Percentiles rank a stretch among this genome's conserved stretches.
These are phyloP conservation scores for Microcebus ravelobensis DNA, from an alignment of 2,113 vertebrate species.

Conservation along the genomic window DNA sequence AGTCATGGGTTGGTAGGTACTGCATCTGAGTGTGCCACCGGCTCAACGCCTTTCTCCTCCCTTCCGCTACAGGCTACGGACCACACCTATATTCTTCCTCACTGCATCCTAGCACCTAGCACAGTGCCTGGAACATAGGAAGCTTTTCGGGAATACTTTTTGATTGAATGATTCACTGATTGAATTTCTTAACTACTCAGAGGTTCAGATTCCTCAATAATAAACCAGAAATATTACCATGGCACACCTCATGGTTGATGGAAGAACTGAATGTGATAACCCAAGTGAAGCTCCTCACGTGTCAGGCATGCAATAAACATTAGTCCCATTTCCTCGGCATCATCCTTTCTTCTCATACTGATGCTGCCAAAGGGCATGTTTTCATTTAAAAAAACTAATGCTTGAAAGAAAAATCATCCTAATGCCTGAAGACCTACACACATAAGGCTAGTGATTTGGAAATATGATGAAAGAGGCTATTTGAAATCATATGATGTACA, in stretches of 20 bases:
- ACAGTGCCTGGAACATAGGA: background rate
- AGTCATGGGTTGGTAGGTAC: no score
- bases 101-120: background rate
- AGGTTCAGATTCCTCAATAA: background rate
- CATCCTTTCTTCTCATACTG: background rate
- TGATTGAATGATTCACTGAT: background rate
- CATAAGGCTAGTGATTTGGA: background rate
- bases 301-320: background rate
- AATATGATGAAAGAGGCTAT: conserved; percentile 43
- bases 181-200: background rate
- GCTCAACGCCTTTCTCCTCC: background rate
- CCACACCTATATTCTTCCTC: background rate
- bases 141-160: background rate
- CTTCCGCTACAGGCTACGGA: background rate
- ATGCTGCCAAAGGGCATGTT: background rate
- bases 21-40: background rate
- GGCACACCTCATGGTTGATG: background rate
- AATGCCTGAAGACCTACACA: conserved; percentile 24
- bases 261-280: background rate
- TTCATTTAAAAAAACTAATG: conserved; percentile 47
- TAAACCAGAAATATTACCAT: background rate
- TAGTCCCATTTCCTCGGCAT: background rate
- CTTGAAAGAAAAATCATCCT: conserved; percentile 30
- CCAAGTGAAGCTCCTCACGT: background rate
- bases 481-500: conserved; percentile 2